A percentile compares a stretch with the other conserved stretches of the same genome.
These are phyloP conservation scores for Acanthurus leucopareius DNA, from an alignment of 2,797 vertebrate species.

Conservation along the genomic window DNA sequence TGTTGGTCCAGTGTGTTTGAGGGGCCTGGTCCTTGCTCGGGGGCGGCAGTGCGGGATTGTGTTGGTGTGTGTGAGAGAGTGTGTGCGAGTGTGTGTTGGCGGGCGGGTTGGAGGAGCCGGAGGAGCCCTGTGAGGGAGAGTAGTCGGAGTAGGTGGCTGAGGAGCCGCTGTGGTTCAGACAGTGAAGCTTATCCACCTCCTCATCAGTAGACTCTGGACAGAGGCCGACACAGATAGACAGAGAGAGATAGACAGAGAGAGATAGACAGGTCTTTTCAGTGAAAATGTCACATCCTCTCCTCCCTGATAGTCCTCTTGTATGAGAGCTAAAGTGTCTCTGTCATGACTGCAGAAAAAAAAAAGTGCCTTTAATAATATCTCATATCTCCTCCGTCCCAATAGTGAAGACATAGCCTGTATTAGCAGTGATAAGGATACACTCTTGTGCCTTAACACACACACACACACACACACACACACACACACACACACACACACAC, in stretches of 20 bases:
- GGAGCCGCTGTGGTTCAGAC: slow-evolving; percentile 99
- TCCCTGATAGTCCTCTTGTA: slow-evolving; percentile 14
- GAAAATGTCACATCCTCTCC: slow-evolving; percentile 49
- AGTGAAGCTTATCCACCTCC: slow-evolving; percentile 97
- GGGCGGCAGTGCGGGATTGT: slow-evolving; percentile 87
- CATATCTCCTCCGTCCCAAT: background rate
- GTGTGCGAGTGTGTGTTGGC: slow-evolving; percentile 85
- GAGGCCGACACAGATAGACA: slow-evolving; percentile 28
- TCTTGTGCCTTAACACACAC: background rate
- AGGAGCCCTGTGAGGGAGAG: slow-evolving; percentile 98
- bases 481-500: no score
- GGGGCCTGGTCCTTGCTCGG: slow-evolving; percentile 93
- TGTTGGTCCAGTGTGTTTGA: slow-evolving; percentile 98
- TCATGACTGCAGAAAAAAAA: background rate
- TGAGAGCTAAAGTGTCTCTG: slow-evolving; percentile 7
- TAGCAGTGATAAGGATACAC: background rate
- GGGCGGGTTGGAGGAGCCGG: slow-evolving; percentile 95
- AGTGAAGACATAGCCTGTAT: background rate
- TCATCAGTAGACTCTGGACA: slow-evolving; percentile 96
- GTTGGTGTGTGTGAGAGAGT: slow-evolving; percentile 68
- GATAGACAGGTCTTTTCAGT: slow-evolving; percentile 30
- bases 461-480: no score
- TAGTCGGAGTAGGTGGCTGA: slow-evolving; percentile 99
- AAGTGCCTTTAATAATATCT: background rate
- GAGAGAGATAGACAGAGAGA: slow-evolving; percentile 12